Evolutionary conservation across 2,888 invertebrate genomes (phyloP).

Genomic region (Axea sp.): DNA sequence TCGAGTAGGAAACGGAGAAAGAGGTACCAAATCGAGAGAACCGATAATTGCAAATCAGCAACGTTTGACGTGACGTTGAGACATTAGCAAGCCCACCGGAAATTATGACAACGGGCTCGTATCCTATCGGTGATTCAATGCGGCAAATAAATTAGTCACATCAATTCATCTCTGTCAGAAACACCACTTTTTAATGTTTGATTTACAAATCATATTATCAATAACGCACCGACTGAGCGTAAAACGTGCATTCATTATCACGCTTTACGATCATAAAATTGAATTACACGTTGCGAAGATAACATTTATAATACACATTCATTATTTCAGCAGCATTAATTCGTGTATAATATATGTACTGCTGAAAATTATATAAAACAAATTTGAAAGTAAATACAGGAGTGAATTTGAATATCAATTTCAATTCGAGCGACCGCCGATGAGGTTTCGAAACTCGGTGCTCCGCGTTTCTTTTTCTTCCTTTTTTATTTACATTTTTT

Average conservation of each 20-base stretch:
- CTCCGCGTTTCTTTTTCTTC: neutral
- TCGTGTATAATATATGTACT: constrained; percentile 24
- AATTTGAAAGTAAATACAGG: constrained; percentile 15
- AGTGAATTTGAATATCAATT: constrained; percentile 13
- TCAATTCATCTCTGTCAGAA: constrained; percentile 30
- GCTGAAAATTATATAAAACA: constrained; percentile 43
- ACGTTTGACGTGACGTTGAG: neutral
- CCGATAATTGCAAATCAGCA: constrained; percentile 21
- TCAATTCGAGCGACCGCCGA: neutral
- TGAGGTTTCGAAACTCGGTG: constrained; percentile 6
- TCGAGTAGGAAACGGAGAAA: constrained; percentile 3
- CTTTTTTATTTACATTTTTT: neutral
- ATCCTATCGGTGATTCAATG: neutral
- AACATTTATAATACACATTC: constrained; percentile 31
- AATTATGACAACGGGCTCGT: constrained; percentile 14
- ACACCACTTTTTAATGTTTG: constrained; percentile 5
- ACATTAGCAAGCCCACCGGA: neutral
- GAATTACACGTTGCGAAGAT: constrained; percentile 32
- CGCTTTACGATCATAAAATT: constrained; percentile 46
- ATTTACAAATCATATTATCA: constrained; percentile 42
- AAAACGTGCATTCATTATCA: constrained; percentile 42
- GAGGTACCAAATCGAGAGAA: neutral
- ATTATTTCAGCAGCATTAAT: constrained; percentile 16
- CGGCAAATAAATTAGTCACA: constrained; percentile 16
- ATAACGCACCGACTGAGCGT: constrained; percentile 21